Evolutionary conservation across 2,888 invertebrate species (phyloP).

Genomic region (Rambutsinella grinnellia): DNA sequence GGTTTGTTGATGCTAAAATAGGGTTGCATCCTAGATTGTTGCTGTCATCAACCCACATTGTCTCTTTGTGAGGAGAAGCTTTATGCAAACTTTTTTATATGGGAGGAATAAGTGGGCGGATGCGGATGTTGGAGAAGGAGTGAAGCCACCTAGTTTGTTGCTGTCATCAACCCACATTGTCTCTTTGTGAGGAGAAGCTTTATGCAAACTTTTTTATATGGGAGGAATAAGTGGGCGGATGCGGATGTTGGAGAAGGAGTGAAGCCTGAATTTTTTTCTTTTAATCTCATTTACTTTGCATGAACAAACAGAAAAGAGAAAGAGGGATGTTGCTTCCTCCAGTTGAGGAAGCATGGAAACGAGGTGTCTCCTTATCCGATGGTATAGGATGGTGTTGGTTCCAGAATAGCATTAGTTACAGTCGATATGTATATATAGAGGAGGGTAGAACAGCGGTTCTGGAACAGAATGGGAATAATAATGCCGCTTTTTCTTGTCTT

Average conservation of each 20-base stretch:
- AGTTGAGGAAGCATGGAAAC: background rate
- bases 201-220: conserved; percentile 9
- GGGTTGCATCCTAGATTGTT: background rate
- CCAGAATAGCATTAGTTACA: background rate
- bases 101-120: background rate
- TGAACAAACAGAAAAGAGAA: conserved; percentile 65
- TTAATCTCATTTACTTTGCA: conserved; percentile 67
- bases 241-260: conserved; percentile 23
- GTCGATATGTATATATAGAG: background rate
- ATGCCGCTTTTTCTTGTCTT: conserved; percentile 11
- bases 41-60: background rate
- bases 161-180: background rate
- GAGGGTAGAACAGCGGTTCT: background rate
- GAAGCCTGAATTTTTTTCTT: conserved; percentile 59
- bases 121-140: background rate
- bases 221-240: conserved; percentile 1
- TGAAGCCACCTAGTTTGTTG: background rate
- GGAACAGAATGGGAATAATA: conserved; percentile 6
- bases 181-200: background rate
- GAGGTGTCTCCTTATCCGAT: conserved; percentile 15
- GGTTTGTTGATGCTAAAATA: background rate
- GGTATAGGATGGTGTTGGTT: conserved; percentile 5
- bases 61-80: background rate
- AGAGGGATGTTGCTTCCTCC: conserved; percentile 13
- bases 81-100: conserved; percentile 9